Conservation (phyloP, 2,888 invertebrate species). For the Conus canariensis region DNA sequence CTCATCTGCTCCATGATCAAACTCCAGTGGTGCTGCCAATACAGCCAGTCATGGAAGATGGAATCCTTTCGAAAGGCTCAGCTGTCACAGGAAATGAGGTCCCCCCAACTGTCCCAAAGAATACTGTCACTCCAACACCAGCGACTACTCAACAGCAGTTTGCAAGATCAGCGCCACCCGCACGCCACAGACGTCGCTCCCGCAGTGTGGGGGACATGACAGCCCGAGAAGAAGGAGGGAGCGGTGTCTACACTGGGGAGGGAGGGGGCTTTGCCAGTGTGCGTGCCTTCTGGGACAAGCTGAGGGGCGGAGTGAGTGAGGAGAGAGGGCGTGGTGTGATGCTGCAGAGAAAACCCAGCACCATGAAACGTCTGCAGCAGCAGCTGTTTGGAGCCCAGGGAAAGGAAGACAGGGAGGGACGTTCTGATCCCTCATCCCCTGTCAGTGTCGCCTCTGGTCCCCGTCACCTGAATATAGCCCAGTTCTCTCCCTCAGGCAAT, state of each 20-base stretch:
- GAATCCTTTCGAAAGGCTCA: not conserved
- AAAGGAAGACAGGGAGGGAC: not conserved
- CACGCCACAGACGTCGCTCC: conserved; percentile 23
- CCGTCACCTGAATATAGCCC: not conserved
- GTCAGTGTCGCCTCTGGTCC: not conserved
- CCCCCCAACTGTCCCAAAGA: not conserved
- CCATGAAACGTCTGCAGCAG: conserved; percentile 23
- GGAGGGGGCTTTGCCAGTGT: conserved; percentile 26
- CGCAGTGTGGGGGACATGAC: conserved; percentile 38
- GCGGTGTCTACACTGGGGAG: not conserved
- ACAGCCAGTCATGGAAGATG: not conserved
- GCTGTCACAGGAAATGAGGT: not conserved
- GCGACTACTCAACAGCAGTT: not conserved
- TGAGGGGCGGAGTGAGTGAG: not conserved
- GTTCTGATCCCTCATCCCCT: not conserved
- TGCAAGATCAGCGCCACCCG: not conserved
- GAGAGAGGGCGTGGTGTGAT: not conserved
- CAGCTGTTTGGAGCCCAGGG: not conserved
- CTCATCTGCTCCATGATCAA: too few species aligned
- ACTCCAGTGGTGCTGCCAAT: too few species aligned
- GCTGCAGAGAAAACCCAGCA: conserved; percentile 33
- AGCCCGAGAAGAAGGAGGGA: not conserved
- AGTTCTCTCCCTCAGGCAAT: not conserved
- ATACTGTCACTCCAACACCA: not conserved
- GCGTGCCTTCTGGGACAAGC: conserved; percentile 18